Base-by-base conservation (phyloP, 2,113 vertebrate species). In the Uria aalge region DNA sequence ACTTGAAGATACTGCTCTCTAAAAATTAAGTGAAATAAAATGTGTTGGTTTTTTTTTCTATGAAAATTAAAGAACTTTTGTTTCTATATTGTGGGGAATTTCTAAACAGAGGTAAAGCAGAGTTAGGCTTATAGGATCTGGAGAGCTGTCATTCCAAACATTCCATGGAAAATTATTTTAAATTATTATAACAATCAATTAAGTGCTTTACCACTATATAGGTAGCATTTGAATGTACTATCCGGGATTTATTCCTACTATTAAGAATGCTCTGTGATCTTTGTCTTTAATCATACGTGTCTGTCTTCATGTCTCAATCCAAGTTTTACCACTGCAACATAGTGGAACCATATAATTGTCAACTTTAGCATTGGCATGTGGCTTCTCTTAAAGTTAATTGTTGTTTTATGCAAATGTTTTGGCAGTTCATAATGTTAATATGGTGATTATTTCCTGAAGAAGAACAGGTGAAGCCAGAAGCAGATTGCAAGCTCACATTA, bases 381-480 rank as follows among this genome's bases (percentile, higher is more conserved):
- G 77, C 45, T 82, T 90, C 60, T 87, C 52, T 56, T 88, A 64
- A 71, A 75, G 72, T 45, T 96, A 88, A 90, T 22, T 82, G 26
- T 64, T 73, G 7, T 76, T 87, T 85, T 82, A 89, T 95, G 80
- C 77, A 90, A 90, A 91, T 91, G 26, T 88, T 97, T 91, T 92
- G 88, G 24, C 77, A 94, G 72, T 78, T 91, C 6, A 15, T 88
- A 55, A 74, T 82, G 66, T 81, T 90, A 79, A 60, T 87, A n/a
- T 36, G 41, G 30, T 81, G 79, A 88, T 95, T 96, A 82, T 90
- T 98, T 96, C 75, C 45, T 68, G 22, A 64, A 75, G 84, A 82
- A 95, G 92, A 97, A 41, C 57, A 97, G 77, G 75, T 94, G 56
- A 92, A 90, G 40, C 81, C 74, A 80, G 94, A 95, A 91, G 59